Base-by-base conservation (phyloP, 2,797 vertebrate genomes). In the Heliangelus exortis region DNA sequence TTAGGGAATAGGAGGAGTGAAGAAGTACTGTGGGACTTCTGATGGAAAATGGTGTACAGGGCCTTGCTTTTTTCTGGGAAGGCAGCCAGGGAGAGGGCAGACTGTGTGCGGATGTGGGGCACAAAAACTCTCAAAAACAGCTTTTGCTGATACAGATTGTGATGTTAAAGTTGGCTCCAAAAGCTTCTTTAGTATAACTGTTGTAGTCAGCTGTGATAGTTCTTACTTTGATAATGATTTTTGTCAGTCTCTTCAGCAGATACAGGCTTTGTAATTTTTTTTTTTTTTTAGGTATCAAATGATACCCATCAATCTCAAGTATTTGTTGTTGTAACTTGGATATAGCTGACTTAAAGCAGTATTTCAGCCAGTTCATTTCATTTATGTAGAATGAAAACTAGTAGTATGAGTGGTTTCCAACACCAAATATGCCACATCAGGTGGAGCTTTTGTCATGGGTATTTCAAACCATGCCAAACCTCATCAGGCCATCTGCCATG, bases 1-100 rank as follows among this genome's bases (percentile, higher is more conserved):
- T 88, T 45, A 76, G 92, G 95, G 94, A 95, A 92, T 91, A 96
- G 87, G 79, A 86, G 84, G 87, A 90, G 45, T 72, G 48, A 73
- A 73, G 63, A 34, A 91, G 45, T 72, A 53, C 83, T 95, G 91
- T 93, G 94, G 83, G 94, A 94, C 66, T 90, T 91, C 15, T 66
- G 51, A n/a, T 95, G 63, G 66, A 88, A 91, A 73, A 26, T 81
- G 62, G 28, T 92, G 53, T 75, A 55, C 91, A 88, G 62, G 47
- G 50, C 39, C 1, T 78, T 71, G 41, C 13, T 83, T 87, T 67
- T 76, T 92, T 55, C 82, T 95, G 73, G 89, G 92, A 84, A 93
- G 39, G 69, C 1, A 6, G 89, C 87, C 87, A 95, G 85, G 34
- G 54, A 12, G 23, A 66, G 47, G n/a, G 39, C 50, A 85, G 34